phyloP scores from a whole-genome alignment of 2,888 invertebrate species.

The Pharmacophagus antenor region DNA sequence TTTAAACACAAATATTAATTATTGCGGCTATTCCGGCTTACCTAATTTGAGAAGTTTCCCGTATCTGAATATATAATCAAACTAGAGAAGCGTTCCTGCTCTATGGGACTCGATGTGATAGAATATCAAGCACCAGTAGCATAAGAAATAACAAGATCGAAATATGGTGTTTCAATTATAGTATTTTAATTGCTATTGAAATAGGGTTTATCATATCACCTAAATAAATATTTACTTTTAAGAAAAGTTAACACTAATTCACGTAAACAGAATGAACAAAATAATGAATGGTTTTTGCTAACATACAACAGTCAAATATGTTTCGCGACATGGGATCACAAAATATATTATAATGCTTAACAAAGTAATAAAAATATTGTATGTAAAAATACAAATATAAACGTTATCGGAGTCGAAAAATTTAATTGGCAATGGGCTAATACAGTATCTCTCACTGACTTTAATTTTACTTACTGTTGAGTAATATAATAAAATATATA shows the following conservation, averaged over 20 bases:
- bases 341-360: too few species aligned
- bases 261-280: too few species aligned
- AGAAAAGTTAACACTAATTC: neutral
- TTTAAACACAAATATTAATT: slow-evolving; percentile 79
- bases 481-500: too few species aligned
- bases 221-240: neutral
- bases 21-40: slow-evolving; percentile 71
- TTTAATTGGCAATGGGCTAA: too few species aligned
- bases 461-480: too few species aligned
- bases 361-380: too few species aligned
- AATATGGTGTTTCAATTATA: neutral
- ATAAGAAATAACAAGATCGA: slow-evolving; percentile 1
- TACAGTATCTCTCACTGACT: too few species aligned
- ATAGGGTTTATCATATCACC: neutral
- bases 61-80: slow-evolving; percentile 76
- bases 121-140: neutral
- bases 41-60: slow-evolving; percentile 73
- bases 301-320: too few species aligned
- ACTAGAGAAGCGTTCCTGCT: slow-evolving; percentile 56
- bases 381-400: too few species aligned
- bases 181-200: neutral
- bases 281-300: too few species aligned
- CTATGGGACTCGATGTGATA: slow-evolving; percentile 31
- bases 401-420: too few species aligned
- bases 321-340: too few species aligned